Conservation (phyloP, 2,113 vertebrate genomes). For the Paralichthys olivaceus region DNA sequence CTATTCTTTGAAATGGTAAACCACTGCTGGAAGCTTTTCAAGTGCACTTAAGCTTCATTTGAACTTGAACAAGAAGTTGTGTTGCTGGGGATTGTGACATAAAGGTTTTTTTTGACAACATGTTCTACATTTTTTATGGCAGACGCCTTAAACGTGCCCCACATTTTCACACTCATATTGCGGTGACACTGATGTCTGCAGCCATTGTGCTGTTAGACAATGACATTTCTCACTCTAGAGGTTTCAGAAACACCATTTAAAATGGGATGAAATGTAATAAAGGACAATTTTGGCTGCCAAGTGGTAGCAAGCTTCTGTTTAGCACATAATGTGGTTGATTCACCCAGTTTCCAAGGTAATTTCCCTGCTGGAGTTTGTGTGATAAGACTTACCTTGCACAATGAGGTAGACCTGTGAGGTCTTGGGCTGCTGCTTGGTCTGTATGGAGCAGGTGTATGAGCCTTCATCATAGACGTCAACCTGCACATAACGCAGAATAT, state of each 20-base stretch:
- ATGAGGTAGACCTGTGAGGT: constrained; percentile 98
- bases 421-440: constrained; percentile 96
- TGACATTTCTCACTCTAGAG: neutral
- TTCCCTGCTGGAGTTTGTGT: neutral
- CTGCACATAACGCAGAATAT: constrained; percentile 37
- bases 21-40: constrained; percentile 44
- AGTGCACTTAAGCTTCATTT: constrained; percentile 51
- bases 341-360: neutral
- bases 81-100: constrained; percentile 28
- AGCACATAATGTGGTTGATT: neutral
- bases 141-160: neutral
- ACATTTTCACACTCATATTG: neutral
- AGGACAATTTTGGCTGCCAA: neutral
- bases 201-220: neutral
- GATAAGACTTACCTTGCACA: constrained; percentile 90
- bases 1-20: constrained; percentile 60
- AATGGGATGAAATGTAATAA: neutral
- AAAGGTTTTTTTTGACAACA: constrained; percentile 6
- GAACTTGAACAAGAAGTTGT: constrained; percentile 35
- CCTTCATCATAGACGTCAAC: constrained; percentile 98
- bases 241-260: constrained; percentile 7
- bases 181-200: neutral
- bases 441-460: constrained; percentile 97
- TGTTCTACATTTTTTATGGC: constrained; percentile 16
- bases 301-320: neutral